A percentile compares a stretch with the other conserved stretches of the same genome.
These are phyloP conservation scores for Bergia puertoricense DNA, from an alignment of 92 coral and sea anemone species.

Conservation along the genomic window DNA sequence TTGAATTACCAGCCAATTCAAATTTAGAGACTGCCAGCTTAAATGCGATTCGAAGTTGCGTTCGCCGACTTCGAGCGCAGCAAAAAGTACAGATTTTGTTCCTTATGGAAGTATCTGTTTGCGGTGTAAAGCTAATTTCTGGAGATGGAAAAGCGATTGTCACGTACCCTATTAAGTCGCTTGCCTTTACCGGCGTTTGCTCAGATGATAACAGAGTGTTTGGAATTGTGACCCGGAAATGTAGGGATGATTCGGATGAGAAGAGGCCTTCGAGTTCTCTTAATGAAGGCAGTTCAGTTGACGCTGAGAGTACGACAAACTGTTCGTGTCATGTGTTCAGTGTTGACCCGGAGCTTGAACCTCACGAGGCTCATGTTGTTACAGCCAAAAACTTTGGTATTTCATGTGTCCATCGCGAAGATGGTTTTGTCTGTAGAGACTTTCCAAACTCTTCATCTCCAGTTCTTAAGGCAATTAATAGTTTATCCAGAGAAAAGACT, in stretches of 20 bases:
- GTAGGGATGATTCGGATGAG: constrained; percentile 46
- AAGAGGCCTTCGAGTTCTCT: constrained; percentile 60
- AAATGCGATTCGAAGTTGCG: constrained; percentile 83
- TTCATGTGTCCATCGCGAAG: constrained; percentile 52
- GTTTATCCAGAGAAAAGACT: constrained; percentile 62
- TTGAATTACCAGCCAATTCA: constrained; percentile 80
- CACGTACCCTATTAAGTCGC: constrained; percentile 81
- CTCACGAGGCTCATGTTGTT: constrained; percentile 65
- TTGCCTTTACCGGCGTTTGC: constrained; percentile 89
- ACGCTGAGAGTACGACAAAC: constrained; percentile 60
- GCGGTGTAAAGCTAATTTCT: constrained; percentile 76
- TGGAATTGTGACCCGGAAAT: constrained; percentile 89
- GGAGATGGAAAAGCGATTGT: constrained; percentile 69
- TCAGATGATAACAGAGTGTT: constrained; percentile 90
- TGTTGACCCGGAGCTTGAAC: constrained; percentile 76
- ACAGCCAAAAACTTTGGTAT: constrained; percentile 77
- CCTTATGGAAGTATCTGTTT: constrained; percentile 74
- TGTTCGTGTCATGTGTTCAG: constrained; percentile 95
- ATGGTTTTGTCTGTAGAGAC: constrained; percentile 67
- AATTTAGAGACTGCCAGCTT: constrained; percentile 75
- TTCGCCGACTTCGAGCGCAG: constrained; percentile 88
- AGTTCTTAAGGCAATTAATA: constrained; percentile 72
- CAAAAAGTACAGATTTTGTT: constrained; percentile 73
- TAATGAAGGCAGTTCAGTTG: constrained; percentile 56
- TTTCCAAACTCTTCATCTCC: constrained; percentile 81